Evolutionary conservation across 2,797 vertebrate species (phyloP).

Genomic region (Rhinichthys osculus): DNA sequence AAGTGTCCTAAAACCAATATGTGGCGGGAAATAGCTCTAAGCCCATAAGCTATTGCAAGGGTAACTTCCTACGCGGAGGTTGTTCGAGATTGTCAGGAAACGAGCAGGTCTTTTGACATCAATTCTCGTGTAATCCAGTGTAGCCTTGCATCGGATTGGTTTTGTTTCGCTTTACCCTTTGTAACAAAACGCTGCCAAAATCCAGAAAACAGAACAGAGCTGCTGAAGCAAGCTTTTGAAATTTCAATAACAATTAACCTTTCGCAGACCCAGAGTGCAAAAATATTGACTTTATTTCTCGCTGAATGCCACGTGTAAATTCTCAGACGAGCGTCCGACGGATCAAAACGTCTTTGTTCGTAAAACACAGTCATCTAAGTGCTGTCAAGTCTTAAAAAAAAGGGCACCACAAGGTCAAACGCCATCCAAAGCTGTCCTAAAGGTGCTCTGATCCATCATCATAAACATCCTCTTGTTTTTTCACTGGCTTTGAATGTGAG

Average conservation of each 20-base stretch:
- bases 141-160: constrained; percentile 16
- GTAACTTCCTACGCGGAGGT: neutral
- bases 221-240: neutral
- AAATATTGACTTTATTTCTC: constrained; percentile 47
- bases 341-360: neutral
- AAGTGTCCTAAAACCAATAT: constrained; percentile 12
- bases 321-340: neutral
- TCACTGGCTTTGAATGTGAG: neutral
- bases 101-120: constrained; percentile 1
- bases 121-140: neutral
- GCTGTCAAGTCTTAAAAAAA: neutral
- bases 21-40: constrained; percentile 11
- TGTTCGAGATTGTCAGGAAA: constrained; percentile 2
- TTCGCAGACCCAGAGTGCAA: constrained; percentile 19
- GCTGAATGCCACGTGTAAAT: neutral
- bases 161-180: neutral
- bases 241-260: constrained; percentile 41
- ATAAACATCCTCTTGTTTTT: constrained; percentile 2
- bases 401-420: neutral
- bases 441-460: neutral
- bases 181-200: neutral
- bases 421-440: neutral
- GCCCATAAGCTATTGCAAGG: neutral
- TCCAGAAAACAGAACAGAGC: neutral
- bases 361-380: constrained; percentile 3